Percentiles rank a stretch among this genome's conserved stretches.
Evolutionary conservation across 23 tunicate genomes (phyloP).

Genomic region (Ciona savignyi): DNA sequence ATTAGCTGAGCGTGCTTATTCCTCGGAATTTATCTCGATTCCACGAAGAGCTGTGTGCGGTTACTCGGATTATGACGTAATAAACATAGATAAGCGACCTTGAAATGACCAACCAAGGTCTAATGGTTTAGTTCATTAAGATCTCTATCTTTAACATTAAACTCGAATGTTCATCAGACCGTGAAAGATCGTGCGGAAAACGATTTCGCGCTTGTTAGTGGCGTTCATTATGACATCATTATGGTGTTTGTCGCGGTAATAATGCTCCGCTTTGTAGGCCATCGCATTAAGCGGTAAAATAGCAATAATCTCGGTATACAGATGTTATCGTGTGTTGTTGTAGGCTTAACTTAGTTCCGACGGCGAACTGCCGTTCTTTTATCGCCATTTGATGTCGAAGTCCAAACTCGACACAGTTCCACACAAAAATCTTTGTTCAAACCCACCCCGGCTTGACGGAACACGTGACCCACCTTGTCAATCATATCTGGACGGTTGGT

Average conservation of each 20-base stretch:
- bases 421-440: neutral
- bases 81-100: neutral
- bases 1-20: no score
- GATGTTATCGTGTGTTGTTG: neutral
- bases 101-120: neutral
- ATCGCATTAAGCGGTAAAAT: no score
- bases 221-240: neutral
- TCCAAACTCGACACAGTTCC: neutral
- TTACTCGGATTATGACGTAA: neutral
- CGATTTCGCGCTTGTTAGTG: neutral
- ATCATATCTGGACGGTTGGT: conserved; percentile 98
- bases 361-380: neutral
- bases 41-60: neutral
- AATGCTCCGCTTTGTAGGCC: neutral
- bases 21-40: no score
- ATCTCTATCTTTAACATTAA: neutral
- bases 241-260: neutral
- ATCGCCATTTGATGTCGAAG: no score
- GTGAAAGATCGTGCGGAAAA: neutral
- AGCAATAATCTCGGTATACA: neutral
- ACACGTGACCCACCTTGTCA: conserved; percentile 56
- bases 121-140: neutral
- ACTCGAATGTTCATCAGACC: neutral
- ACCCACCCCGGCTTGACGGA: neutral
- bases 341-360: neutral